Evolutionary conservation across 2,888 invertebrate species (phyloP), one percentile per base, ranked within the genome.

Genomic region (Podabrus alpinus): DNA sequence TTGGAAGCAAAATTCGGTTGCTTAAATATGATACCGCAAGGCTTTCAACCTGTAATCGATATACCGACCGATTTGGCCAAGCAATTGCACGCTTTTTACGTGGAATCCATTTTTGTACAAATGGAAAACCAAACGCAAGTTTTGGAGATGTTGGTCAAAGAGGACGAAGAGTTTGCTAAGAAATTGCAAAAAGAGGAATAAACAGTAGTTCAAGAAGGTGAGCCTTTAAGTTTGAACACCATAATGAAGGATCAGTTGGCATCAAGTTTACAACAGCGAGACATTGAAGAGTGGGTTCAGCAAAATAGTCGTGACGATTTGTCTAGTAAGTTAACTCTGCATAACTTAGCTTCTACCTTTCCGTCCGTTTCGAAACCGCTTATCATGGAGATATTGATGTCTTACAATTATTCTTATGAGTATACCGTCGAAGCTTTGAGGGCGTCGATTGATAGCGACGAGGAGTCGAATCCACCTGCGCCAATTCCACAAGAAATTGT

Each of bases 311-410:
- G 91, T 0, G 90, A 90, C 71, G 92, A 93, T 79, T 85, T 95
- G 78, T 94, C 95, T 0, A 91, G 92, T 0, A 92, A 90, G 81
- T 85, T 96, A 76, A 92, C 94, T 0, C 88, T 91, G 77, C 91
- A 93, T 76, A 93, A 95, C 82, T 87, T 97, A 10, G 90, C 89
- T 72, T 91, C 92, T 80, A 88, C 91, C 70, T 96, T 95, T 83
- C 95, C 96, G 0, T 90, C 90, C 1, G 87, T 95, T 29, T 90
- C 92, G 66, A 87, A 88, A 11, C 90, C 91, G 2, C 88, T 90
- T 0, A 85, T 96, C 1, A 87, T 91, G 9, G 93, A 95, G 83
- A 87, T 95, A 64, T 90, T 94, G 25, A 89, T 91, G 78, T 92
- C 93, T 0, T 92, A 94, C 81, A 88, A 90, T 80, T 92, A 93